A percentile compares a stretch with the other conserved stretches of the same genome.
phyloP scores from a whole-genome alignment of 92 coral and sea anemone genomes.

The Umimayanthus kanabou region DNA sequence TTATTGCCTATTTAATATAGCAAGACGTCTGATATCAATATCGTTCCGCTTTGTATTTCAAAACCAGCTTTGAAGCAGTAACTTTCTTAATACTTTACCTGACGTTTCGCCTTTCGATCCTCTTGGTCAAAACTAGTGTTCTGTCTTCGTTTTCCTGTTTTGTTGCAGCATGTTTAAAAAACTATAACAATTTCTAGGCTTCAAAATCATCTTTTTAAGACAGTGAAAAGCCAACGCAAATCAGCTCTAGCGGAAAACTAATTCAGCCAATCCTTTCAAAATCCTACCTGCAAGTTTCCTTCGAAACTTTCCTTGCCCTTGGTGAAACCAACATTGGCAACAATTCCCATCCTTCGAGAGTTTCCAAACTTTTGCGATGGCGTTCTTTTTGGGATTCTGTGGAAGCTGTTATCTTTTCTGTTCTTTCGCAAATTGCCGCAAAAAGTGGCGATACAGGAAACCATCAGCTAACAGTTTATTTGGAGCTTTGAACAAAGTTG shows the following conservation, averaged over 20 bases:
- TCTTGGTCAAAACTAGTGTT: no score
- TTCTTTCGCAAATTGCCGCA: constrained; percentile 11
- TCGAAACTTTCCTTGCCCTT: background rate
- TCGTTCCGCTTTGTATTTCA: no score
- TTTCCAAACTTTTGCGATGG: constrained; percentile 16
- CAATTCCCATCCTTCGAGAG: background rate
- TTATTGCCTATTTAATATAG: no score
- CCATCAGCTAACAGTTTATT: constrained; percentile 5
- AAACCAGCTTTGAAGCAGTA: no score
- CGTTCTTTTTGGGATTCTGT: background rate
- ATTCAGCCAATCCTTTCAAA: constrained; percentile 13
- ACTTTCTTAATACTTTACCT: no score
- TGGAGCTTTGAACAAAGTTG: background rate
- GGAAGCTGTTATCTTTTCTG: background rate
- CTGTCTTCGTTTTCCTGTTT: no score
- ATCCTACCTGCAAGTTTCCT: no score
- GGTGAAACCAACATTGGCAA: background rate
- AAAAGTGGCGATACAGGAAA: constrained; percentile 7
- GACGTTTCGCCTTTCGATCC: no score
- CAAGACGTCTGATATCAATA: no score
- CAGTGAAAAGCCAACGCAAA: constrained; percentile 18
- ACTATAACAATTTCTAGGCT: background rate
- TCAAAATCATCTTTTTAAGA: constrained; percentile 12
- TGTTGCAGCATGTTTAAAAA: no score
- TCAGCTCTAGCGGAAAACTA: constrained; percentile 12